These are phyloP conservation scores for Fulica atra DNA, from an alignment of 2,113 vertebrate genomes.

Conservation along the genomic window DNA sequence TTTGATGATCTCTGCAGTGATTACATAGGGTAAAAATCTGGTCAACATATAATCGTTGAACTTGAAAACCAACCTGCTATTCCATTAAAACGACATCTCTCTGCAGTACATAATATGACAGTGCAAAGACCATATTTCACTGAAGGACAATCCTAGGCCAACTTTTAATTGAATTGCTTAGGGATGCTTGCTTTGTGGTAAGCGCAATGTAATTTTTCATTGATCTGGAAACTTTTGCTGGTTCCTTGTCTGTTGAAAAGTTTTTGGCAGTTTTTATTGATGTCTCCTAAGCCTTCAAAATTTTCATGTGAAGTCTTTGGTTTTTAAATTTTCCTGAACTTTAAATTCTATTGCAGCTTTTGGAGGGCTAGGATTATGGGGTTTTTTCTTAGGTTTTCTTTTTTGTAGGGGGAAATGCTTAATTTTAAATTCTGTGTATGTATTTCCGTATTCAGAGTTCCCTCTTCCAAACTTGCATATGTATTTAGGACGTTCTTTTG, in stretches of 20 bases:
- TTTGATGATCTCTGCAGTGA: not conserved
- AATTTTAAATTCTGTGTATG: not conserved
- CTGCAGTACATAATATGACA: not conserved
- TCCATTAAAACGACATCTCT: not conserved
- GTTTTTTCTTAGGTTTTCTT: not conserved
- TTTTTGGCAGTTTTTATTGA: not conserved
- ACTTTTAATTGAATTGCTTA: not conserved
- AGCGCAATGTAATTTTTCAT: not conserved
- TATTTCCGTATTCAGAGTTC: not conserved
- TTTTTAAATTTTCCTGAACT: not conserved
- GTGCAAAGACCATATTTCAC: not conserved
- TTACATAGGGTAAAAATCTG: not conserved
- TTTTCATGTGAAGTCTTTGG: not conserved
- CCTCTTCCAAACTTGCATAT: not conserved
- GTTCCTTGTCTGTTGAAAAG: not conserved
- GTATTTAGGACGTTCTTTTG: not conserved
- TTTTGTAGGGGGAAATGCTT: not conserved
- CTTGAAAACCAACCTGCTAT: not conserved
- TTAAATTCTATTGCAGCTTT: not conserved
- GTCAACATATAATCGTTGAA: not conserved
- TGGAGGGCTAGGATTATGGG: not conserved
- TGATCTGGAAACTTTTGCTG: not conserved
- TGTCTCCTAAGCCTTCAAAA: not conserved
- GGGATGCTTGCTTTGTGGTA: not conserved
- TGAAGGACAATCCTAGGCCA: not conserved